A percentile compares a stretch with the other conserved stretches of the same genome.
phyloP scores from a whole-genome alignment of 35 echinoderm and acorn worm species.

The Apostichopus japonicus region DNA sequence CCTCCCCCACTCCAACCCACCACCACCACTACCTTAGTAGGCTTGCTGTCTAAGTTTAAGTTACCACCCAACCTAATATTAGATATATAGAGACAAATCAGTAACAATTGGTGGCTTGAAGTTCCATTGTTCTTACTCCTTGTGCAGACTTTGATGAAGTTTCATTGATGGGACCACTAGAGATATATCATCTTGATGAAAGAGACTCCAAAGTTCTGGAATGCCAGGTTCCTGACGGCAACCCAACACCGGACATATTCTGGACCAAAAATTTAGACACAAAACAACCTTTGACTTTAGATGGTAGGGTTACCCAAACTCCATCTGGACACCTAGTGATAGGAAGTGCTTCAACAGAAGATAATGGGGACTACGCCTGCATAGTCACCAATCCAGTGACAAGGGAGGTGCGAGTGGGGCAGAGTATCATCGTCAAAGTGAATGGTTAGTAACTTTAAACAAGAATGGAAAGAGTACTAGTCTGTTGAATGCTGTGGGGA shows the following conservation, averaged over 20 bases:
- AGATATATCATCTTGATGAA: conserved; percentile 12
- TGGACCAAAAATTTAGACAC: conserved; percentile 1
- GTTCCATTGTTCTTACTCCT: too few relatives aligned
- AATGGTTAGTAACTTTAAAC: neutral
- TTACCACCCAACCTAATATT: too few relatives aligned
- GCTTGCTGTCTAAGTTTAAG: too few relatives aligned
- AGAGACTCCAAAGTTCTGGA: conserved; percentile 16
- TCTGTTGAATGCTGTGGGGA: too few relatives aligned
- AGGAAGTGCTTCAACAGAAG: neutral
- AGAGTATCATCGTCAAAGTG: conserved; percentile 9
- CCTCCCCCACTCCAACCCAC: too few relatives aligned
- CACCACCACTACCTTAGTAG: too few relatives aligned
- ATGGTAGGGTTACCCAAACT: conserved; percentile 11
- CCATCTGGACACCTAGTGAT: conserved; percentile 38
- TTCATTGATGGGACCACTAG: conserved; percentile 12
- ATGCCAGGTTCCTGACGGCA: conserved; percentile 18
- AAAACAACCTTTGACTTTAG: neutral
- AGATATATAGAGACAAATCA: too few relatives aligned
- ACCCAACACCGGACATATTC: neutral
- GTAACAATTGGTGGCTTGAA: too few relatives aligned
- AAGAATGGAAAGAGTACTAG: neutral
- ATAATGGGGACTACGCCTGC: conserved; percentile 29
- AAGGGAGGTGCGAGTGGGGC: neutral
- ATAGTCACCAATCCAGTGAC: neutral
- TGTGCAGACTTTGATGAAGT: conserved; percentile 1